Base-by-base conservation (phyloP, 1,140 invertebrate species). In the Megathymus violae region DNA sequence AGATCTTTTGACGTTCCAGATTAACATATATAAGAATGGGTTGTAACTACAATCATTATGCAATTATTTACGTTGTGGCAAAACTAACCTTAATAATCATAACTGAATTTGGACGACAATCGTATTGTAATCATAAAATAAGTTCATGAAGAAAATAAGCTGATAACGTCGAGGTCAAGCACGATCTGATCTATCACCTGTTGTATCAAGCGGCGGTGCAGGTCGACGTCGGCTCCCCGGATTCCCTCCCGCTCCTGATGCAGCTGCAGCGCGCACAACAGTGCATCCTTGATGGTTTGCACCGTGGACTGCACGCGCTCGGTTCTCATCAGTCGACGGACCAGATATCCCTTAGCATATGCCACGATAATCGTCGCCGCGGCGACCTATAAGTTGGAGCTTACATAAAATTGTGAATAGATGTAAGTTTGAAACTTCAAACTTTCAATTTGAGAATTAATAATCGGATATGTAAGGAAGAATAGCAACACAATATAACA, bases 291-390 rank as follows among this genome's bases (percentile, higher is more conserved):
- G 66, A 97, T 97, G 14, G 95, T 97, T 89, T 96, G 95, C 64
- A 97, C 95, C 10, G 97, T 92, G 31, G 92, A 91, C 80, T 96
- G 94, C 1, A 97, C 95, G 71, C 95, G 95, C 76, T 96, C 95
- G 0, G 96, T 97, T 51, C 90, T 92, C 84, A 97, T 93, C 34
- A 98, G 89, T 63, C 96, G 93, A 38, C 97, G 93, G 22, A 95
- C 94, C 52, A 98, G 89, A 83, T 94, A 97, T 1, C 97, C 97
- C 78, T 94, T 95, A n/a, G 93, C 94, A 74, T 93, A 92, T 15
- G 97, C 96, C 64, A 94, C 94, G 56, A 98, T 94, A 46, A 91
- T 89, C 27, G 92, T 93, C 25, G 93, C 94, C n/a, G 95, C 95
- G 41, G 80, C 82, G 11, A 92, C 82, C 93, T 95, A 76, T 27